Base-by-base conservation (phyloP, 2,888 invertebrate genomes). In the Sclerodermus sp. region DNA sequence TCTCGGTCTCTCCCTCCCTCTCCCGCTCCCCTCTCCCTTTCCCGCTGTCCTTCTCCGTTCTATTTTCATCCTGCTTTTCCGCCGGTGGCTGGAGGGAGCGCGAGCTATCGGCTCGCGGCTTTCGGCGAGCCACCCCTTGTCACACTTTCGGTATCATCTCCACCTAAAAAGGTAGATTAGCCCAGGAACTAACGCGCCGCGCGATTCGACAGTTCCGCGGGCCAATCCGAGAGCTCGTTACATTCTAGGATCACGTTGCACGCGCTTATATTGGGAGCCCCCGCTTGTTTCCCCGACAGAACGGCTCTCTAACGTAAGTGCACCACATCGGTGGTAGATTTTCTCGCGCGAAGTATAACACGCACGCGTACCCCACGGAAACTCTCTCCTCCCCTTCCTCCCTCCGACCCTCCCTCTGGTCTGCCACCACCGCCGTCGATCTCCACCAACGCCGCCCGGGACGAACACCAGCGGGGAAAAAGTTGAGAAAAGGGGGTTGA, bases 251-350 rank as follows among this genome's bases (percentile, higher is more conserved):
- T 89, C 88, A 86, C 85, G 84, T 89, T 87, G 85, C 89, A 83
- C 80, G 82, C 81, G 87, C 88, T 89, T 89, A 89, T 88, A 89
- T 87, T 84, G 83, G 82, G 83, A 81, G 81, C 79, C 79, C 79
- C 81, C 83, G 82, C 83, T 84, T 83, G 84, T 84, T 85, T 84
- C 84, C 86, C 87, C 87, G 88, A 89, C 93, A 93, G 93, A 93
- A 91, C 92, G 91, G 92, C 93, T 92, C 90, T 90, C 87, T 88
- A 92, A 91, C 91, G 93, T 93, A 91, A 93, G 93, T 93, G 81
- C 79, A 80, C 75, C 81, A 81, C 76, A 67, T 72, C 69, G 70
- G 64, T 60, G 59, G 51, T 23, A 3, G 23, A 23, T 23, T 23
- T 5, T 23, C 8, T 23, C 23, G 23, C 23, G 23, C 23, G 23